These are phyloP conservation scores for Pantherophis alleghaniensis DNA, from an alignment of 2,797 vertebrate species.

Conservation along the genomic window DNA sequence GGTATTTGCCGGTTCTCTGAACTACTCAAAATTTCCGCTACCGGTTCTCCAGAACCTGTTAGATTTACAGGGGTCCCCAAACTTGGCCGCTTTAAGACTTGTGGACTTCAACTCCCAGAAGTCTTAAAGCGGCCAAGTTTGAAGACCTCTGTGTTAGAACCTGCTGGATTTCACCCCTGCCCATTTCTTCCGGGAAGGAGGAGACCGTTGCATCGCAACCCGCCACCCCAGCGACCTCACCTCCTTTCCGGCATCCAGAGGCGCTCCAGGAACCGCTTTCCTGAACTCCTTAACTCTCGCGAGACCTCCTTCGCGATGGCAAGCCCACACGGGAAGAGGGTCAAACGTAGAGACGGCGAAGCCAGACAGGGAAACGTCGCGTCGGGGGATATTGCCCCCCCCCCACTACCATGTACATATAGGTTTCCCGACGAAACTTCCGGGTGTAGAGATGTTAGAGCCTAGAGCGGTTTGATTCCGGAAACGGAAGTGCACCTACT, in stretches of 20 bases:
- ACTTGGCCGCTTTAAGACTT: too few relatives aligned
- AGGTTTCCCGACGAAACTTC: neutral
- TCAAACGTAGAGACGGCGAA: neutral
- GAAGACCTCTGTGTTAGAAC: too few relatives aligned
- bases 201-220: neutral
- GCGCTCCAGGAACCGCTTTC: rapidly evolving
- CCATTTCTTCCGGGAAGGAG: neutral
- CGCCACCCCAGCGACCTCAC: neutral
- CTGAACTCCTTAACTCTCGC: neutral
- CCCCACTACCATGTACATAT: neutral
- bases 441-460: neutral
- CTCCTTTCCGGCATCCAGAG: neutral
- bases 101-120: too few relatives aligned
- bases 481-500: neutral
- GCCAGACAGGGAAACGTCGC: neutral
- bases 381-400: too few relatives aligned
- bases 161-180: too few relatives aligned
- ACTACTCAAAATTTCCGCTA: too few relatives aligned
- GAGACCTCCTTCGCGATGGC: neutral
- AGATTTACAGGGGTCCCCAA: too few relatives aligned
- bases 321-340: neutral
- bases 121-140: too few relatives aligned
- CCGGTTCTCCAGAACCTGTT: too few relatives aligned
- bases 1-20: too few relatives aligned
- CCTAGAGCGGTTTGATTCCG: neutral